A percentile compares a stretch with the other conserved stretches of the same genome.
Conservation (phyloP, 1,140 invertebrate species). For the Phymastichus coffea region DNA sequence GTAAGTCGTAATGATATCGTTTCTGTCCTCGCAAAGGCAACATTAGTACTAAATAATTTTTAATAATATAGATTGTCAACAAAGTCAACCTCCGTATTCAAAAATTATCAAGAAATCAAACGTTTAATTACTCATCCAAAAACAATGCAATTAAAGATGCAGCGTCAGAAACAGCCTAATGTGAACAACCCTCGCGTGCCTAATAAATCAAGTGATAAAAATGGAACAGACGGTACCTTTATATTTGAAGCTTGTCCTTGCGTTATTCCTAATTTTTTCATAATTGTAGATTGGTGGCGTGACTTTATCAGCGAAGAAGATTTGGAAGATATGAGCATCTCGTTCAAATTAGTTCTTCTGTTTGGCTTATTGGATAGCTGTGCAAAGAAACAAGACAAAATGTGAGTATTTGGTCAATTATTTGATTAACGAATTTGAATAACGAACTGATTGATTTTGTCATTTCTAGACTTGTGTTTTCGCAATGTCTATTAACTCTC, state of each 20-base stretch:
- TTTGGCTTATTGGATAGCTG: slow-evolving; percentile 84
- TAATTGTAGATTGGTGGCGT: slow-evolving; percentile 56
- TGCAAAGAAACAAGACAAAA: slow-evolving; percentile 87
- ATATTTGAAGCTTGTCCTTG: too few relatives aligned
- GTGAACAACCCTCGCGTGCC: too few relatives aligned
- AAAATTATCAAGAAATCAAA: slow-evolving; percentile 18
- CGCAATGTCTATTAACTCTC: slow-evolving; percentile 85
- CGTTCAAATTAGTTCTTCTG: slow-evolving; percentile 81
- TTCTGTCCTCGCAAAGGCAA: too few relatives aligned
- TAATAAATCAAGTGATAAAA: too few relatives aligned
- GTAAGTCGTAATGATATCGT: slow-evolving; percentile 13
- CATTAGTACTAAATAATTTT: too few relatives aligned
- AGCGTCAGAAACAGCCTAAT: neutral
- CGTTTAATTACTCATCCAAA: slow-evolving; percentile 12
- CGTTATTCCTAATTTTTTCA: neutral
- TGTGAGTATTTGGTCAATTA: slow-evolving; percentile 71
- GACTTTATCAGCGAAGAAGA: slow-evolving; percentile 55
- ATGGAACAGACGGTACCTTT: too few relatives aligned
- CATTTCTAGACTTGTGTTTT: slow-evolving; percentile 78
- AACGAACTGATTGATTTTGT: neutral
- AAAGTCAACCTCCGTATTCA: too few relatives aligned
- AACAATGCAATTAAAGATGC: neutral
- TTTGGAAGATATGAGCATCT: slow-evolving; percentile 60
- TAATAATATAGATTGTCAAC: too few relatives aligned
- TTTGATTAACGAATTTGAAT: neutral